Base-by-base conservation (phyloP, 2,797 vertebrate genomes). In the Gallirallus australis region DNA sequence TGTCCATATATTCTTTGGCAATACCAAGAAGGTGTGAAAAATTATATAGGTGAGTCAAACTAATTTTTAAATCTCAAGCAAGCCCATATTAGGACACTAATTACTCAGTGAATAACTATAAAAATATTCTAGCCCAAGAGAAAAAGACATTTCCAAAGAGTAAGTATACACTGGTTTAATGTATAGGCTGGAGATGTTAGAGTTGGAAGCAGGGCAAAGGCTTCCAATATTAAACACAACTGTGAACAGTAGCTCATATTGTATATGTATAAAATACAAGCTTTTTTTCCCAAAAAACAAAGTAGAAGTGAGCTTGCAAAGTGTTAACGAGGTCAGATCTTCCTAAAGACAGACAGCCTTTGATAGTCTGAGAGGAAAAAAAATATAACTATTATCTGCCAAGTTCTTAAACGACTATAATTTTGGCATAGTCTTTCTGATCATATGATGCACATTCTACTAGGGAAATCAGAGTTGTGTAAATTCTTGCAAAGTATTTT, bases 401-500 rank as follows among this genome's bases (percentile, higher is more conserved):
- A 84, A 80, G 45, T 40, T 14, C 20, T 89, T 68, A 86, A 65
- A 61, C 1, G 4, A 64, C 68, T 70, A 8, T 45, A 54, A 64
- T 84, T 90, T 77, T 84, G 75, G 60, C 75, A 45, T 57, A 39
- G 33, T 53, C 31, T 69, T 87, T 77, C 80, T 90, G 40, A 52
- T 93, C 82, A 66, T 71, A 63, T 61, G 73, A 81, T 77, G 60
- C 11, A 39, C 60, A 39, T 57, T 88, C 60, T 81, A 79, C 66
- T 68, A 84, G 57, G 65, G 37, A 68, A 90, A 78, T 81, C 56
- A 56, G 53, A 73, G 60, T 87, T 93, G 35, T 60, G 21, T 80
- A 82, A 82, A 86, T 83, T 82, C 80, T 90, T 86, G 47, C 9
- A 47, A 80, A 60, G 56, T 83, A 83, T 78, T 79, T 63, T 90